Base-by-base conservation (phyloP, 2,113 vertebrate genomes). In the Amblyopsis rosae region DNA sequence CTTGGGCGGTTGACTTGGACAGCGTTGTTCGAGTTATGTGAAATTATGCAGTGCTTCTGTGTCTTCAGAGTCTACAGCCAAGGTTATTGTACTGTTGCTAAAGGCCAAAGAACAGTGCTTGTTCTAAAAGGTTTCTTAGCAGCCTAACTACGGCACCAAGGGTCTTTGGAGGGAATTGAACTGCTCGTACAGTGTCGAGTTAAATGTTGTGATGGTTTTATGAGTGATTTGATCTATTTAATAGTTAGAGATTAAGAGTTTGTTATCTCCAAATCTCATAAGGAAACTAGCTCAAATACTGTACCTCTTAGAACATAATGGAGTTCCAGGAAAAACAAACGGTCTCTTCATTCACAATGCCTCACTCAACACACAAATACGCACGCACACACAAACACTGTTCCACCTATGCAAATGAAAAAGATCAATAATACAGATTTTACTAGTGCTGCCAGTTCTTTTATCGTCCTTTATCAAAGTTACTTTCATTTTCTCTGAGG, bases 21-120 rank as follows among this genome's bases (percentile, higher is more conserved):
- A 62, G 13, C 11, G 51, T 48, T 82, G 76, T 51, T 81, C 73
- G 67, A 78, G 79, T 76, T 82, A 80, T 72, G 75, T 84, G 69
- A 73, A 70, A 26, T 51, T 50, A 45, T 59, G 47, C 47, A 65
- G 62, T 45, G 60, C 59, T 41, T 59, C 57, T 71, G 71, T 58
- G 49, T 61, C 62, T 26, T 26, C 26, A 26, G 26, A 26, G 26
- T 26, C 26, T 26, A 58, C 26, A 54, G 54, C 19, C 17, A 8
- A 17, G 46, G 56, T 59, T 59, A 68, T 49, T 59, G 46, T 55
- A 26, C 16, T 67, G 66, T 68, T 68, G 60, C 69, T 75, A 80
- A 62, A 61, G 41, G 65, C 61, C 68, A 68, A 67, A 67, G 51
- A 65, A 49, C 17, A 58, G 41, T 61, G 13, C 45, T 33, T 12